Evolutionary conservation across 1,140 invertebrate genomes (phyloP), one percentile per base, ranked within the genome.

Genomic region (Carposina sasakii): DNA sequence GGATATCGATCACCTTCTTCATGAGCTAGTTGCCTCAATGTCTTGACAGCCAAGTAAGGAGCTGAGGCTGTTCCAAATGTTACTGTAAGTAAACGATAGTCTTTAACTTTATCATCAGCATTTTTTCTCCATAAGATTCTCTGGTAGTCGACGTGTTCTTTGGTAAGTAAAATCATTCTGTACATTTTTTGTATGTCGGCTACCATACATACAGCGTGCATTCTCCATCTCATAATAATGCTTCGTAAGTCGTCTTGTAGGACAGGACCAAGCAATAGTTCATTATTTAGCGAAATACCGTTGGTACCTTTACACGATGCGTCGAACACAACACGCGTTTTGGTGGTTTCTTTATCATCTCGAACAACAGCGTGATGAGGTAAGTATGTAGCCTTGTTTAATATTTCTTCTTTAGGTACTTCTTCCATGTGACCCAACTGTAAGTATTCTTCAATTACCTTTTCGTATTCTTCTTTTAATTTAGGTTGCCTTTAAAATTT

Each of bases 121-220:
- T 37, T 13, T 2, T 17, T 10, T 40, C 67, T 43, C 72, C 78
- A 81, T 1, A 78, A 40, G 22, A 85, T 74, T 31, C 63, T 40
- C 52, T 81, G 71, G n/a, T 60, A 60, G 15, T 58, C 31, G 17
- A 21, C 21, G 20, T 75, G 46, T 10, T 63, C 48, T 9, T 34
- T 8, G 46, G 57, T 21, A 8, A 82, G 43, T n/a, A 17, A 8
- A 8, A 68, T 46, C 45, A 62, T 55, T 15, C 71, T 45, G 50
- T 66, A 76, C 61, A 72, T 73, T 56, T 73, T 60, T 4, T 12
- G 16, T 9, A 81, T 64, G 48, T 84, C 76, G 1, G 60, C 63
- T 5, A 57, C 49, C 17, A 85, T 20, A 9, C 66, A 66, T 12
- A 28, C 24, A 5, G 6, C 12, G 24, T 28, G 24, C 6, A 5